Conservation (phyloP, 1,140 invertebrate species). For the Drosophila parabipectinata region DNA sequence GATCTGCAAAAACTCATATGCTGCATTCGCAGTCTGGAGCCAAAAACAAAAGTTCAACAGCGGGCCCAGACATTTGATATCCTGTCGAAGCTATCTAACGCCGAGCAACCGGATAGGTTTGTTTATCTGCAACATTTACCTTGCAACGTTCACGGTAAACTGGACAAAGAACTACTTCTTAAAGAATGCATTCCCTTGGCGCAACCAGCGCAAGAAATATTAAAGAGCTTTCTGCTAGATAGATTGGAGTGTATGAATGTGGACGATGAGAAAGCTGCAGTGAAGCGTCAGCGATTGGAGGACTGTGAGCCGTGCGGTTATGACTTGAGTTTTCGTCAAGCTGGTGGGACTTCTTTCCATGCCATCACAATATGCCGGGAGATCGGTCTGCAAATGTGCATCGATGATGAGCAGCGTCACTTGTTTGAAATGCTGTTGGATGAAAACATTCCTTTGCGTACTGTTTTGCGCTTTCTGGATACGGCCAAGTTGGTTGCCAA, state of each 20-base stretch:
- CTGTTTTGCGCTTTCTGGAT: conserved; percentile 49
- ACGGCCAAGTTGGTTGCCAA: conserved; percentile 55
- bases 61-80: conserved; percentile 64
- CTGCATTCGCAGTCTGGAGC: conserved; percentile 53
- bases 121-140: conserved; percentile 82
- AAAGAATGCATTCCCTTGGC: conserved; percentile 57
- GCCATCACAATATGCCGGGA: conserved; percentile 68
- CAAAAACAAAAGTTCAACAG: conserved; percentile 60
- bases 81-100: conserved; percentile 48
- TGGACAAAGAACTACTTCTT: conserved; percentile 56
- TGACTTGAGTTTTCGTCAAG: conserved; percentile 58
- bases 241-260: conserved; percentile 56
- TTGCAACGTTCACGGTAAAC: conserved; percentile 85
- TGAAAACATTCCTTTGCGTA: conserved; percentile 43
- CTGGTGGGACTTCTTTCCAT: conserved; percentile 77
- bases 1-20: conserved; percentile 65
- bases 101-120: conserved; percentile 84
- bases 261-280: neutral
- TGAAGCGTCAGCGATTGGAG: conserved; percentile 40
- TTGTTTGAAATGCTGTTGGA: conserved; percentile 58
- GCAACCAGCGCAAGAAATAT: conserved; percentile 56
- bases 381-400: conserved; percentile 62
- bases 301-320: conserved; percentile 19
- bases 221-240: conserved; percentile 63
- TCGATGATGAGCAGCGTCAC: conserved; percentile 54